These are phyloP conservation scores for Wiebesia pumilae DNA, from an alignment of 1,140 invertebrate genomes.

Conservation along the genomic window DNA sequence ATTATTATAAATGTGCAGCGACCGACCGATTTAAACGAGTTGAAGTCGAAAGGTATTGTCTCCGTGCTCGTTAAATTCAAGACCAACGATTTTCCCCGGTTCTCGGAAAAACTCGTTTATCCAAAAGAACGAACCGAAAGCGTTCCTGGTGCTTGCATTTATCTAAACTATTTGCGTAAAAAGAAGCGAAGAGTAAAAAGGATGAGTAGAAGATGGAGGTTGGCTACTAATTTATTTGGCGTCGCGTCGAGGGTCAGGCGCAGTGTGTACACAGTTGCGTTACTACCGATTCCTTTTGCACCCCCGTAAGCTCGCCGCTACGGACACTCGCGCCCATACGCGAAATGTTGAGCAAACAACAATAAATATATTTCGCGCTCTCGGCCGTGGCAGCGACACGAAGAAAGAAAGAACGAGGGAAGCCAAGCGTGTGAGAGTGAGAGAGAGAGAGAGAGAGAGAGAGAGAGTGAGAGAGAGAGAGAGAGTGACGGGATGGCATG, in stretches of 20 bases:
- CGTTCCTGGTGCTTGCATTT: too few relatives aligned
- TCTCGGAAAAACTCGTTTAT: too few relatives aligned
- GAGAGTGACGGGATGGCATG: conserved; percentile 50
- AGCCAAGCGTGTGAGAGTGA: conserved; percentile 14
- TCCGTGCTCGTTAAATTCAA: too few relatives aligned
- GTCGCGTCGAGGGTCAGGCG: conserved; percentile 57
- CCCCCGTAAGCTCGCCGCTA: conserved; percentile 35
- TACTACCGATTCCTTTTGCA: conserved; percentile 35
- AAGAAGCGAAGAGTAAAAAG: background rate
- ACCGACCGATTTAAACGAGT: too few relatives aligned
- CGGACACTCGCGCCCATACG: conserved; percentile 50
- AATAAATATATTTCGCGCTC: conserved; percentile 75
- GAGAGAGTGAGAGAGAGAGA: conserved; percentile 50
- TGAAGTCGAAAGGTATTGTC: too few relatives aligned
- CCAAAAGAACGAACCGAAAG: background rate
- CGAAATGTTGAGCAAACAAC: conserved; percentile 74
- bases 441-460: background rate
- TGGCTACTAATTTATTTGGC: conserved; percentile 65
- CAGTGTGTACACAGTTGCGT: conserved; percentile 55
- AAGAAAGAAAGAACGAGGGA: conserved; percentile 24
- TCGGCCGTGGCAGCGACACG: conserved; percentile 24
- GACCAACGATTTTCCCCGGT: too few relatives aligned
- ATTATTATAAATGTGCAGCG: too few relatives aligned
- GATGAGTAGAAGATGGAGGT: background rate
- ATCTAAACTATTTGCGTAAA: background rate